Conservation (phyloP, 2,113 vertebrate species). For the Tragelaphus strepsiceros region DNA sequence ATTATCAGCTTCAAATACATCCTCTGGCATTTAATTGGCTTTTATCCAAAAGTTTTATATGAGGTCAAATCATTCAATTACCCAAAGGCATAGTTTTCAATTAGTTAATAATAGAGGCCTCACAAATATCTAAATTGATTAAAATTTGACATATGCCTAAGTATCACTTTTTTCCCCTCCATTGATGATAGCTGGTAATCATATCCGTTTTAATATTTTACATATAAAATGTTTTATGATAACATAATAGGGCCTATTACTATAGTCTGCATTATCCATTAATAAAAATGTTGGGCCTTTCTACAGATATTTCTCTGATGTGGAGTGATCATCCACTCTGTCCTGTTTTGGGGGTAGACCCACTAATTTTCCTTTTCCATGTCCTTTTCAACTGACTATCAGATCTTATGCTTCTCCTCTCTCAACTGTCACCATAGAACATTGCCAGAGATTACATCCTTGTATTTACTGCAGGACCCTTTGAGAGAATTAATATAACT, state of each 20-base stretch:
- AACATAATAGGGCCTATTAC: background rate
- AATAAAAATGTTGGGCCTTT: background rate
- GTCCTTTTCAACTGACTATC: background rate
- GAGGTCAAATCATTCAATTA: slow-evolving; percentile 45
- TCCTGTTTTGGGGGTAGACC: background rate
- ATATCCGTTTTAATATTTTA: background rate
- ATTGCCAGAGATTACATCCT: background rate
- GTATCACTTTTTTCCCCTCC: background rate
- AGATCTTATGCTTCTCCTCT: background rate
- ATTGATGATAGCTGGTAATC: background rate
- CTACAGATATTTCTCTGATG: background rate
- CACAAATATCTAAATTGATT: slow-evolving; percentile 32
- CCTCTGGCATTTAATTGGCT: slow-evolving; percentile 20
- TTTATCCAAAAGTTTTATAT: slow-evolving; percentile 36
- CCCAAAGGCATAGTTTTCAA: slow-evolving; percentile 12
- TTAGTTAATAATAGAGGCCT: slow-evolving; percentile 20
- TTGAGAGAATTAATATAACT: slow-evolving; percentile 13
- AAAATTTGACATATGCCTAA: background rate
- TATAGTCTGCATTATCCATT: background rate
- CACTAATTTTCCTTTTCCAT: background rate
- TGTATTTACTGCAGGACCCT: background rate
- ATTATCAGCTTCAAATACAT: slow-evolving; percentile 28
- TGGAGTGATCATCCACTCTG: background rate
- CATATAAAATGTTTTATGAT: background rate
- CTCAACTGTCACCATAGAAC: background rate